These are phyloP conservation scores for Hippocampus kuda DNA, from an alignment of 2,797 vertebrate genomes.

Conservation along the genomic window DNA sequence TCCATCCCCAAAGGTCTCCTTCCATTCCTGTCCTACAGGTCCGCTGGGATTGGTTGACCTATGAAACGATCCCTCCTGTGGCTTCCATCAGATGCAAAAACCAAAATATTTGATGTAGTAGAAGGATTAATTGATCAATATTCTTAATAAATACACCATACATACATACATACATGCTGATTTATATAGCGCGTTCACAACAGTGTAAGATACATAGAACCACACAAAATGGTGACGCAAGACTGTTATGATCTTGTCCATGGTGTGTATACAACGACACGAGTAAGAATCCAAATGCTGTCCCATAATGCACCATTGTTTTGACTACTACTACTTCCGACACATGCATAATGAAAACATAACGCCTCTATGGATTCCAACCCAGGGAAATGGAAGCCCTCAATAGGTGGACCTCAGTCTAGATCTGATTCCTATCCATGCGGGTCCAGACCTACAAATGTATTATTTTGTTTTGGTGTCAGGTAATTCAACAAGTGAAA, in stretches of 20 bases:
- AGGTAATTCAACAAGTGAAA: too few species aligned
- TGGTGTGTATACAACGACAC: background rate
- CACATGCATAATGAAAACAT: background rate
- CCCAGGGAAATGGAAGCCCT: background rate
- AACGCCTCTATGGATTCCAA: background rate
- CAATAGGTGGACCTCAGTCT: background rate
- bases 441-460: background rate
- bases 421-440: background rate
- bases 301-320: background rate
- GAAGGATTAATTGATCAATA: conserved; percentile 20
- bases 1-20: conserved; percentile 56
- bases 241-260: background rate
- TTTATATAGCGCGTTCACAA: too few species aligned
- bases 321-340: background rate
- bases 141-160: background rate
- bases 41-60: conserved; percentile 66
- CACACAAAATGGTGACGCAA: background rate
- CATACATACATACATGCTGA: too few species aligned
- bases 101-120: conserved; percentile 19
- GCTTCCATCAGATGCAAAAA: conserved; percentile 29
- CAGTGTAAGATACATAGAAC: background rate
- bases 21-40: conserved; percentile 41
- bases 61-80: conserved; percentile 61
- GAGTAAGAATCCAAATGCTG: background rate
- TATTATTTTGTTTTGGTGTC: background rate